Percentiles rank a stretch among this genome's conserved stretches.
Evolutionary conservation across 2,797 vertebrate genomes (phyloP).

Genomic region (Cebuella pygmaea): DNA sequence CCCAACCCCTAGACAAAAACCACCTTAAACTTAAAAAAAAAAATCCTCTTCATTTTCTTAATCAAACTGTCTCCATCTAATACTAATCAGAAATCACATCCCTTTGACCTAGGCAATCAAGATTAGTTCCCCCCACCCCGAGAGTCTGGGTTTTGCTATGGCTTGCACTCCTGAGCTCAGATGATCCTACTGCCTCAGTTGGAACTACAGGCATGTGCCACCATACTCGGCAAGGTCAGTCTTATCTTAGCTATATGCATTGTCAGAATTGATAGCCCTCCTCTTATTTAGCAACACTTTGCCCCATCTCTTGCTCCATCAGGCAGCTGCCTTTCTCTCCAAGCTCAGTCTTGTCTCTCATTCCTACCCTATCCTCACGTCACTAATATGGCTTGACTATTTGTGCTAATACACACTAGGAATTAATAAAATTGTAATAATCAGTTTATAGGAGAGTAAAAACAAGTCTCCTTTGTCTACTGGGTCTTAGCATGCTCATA

Average conservation of each 20-base stretch:
- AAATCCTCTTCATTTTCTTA: background rate
- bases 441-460: background rate
- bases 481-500: background rate
- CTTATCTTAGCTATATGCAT: background rate
- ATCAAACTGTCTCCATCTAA: background rate
- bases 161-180: background rate
- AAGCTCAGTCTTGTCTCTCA: background rate
- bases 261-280: background rate
- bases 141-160: background rate
- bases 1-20: no score
- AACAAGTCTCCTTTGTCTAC: background rate
- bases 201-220: background rate
- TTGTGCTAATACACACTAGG: background rate
- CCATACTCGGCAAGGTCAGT: no score
- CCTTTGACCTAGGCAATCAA: background rate
- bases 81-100: background rate
- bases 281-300: background rate
- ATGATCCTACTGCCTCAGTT: background rate
- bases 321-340: background rate
- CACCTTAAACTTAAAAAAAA: no score
- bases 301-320: background rate
- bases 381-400: background rate
- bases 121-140: no score
- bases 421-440: background rate
- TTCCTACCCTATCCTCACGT: background rate